A percentile compares a stretch with the other conserved stretches of the same genome.
Evolutionary conservation across 2,797 vertebrate species (phyloP).

Genomic region (Coluber constrictor): DNA sequence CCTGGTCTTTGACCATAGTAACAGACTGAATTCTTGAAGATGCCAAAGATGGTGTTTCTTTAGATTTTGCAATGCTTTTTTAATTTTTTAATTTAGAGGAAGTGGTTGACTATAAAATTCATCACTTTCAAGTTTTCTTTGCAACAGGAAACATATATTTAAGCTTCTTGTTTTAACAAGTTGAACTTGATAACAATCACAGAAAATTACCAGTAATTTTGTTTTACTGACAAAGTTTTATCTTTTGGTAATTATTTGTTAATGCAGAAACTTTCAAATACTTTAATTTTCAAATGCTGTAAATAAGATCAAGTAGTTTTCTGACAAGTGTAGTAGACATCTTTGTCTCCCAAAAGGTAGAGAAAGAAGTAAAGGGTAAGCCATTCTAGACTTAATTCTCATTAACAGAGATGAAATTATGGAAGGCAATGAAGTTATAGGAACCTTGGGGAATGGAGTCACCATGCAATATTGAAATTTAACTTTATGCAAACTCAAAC

Average conservation of each 20-base stretch:
- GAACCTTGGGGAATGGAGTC: too few species aligned
- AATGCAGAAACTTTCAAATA: background rate
- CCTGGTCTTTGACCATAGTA: background rate
- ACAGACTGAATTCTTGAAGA: background rate
- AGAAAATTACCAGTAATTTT: background rate
- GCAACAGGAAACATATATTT: background rate
- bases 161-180: slow-evolving; percentile 19
- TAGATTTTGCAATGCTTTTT: slow-evolving; percentile 6
- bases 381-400: too few species aligned
- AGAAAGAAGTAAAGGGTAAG: too few species aligned
- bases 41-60: background rate
- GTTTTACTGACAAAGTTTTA: background rate
- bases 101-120: background rate
- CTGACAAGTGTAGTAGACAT: too few species aligned
- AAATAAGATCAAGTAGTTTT: too few species aligned
- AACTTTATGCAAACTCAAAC: too few species aligned
- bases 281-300: background rate
- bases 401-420: too few species aligned
- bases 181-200: background rate
- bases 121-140: slow-evolving; percentile 1
- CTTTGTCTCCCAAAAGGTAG: too few species aligned
- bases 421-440: too few species aligned
- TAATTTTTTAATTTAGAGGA: slow-evolving; percentile 1
- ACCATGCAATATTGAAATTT: too few species aligned
- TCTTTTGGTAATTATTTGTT: background rate